A percentile compares a stretch with the other conserved stretches of the same genome.
These are phyloP conservation scores for Anastrepha obliqua DNA, from an alignment of 1,140 invertebrate genomes.

Conservation along the genomic window DNA sequence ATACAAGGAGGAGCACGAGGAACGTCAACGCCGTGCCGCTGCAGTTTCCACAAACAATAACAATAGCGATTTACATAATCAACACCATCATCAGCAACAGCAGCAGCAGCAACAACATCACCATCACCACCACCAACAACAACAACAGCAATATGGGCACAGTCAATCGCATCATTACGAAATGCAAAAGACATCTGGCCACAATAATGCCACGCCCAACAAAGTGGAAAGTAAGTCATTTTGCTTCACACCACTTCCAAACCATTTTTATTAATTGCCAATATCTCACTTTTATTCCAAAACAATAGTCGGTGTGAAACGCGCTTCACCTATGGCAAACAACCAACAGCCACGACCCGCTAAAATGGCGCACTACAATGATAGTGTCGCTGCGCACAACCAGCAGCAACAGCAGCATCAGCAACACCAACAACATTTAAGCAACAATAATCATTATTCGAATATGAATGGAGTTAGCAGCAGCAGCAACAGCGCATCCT, in stretches of 20 bases:
- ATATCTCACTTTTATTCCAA: background rate
- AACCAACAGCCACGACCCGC: constrained; percentile 68
- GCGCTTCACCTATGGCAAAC: constrained; percentile 67
- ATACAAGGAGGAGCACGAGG: constrained; percentile 78
- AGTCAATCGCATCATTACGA: constrained; percentile 46
- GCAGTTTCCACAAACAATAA: constrained; percentile 58
- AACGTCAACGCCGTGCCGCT: constrained; percentile 65
- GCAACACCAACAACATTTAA: constrained; percentile 63
- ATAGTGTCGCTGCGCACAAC: constrained; percentile 56
- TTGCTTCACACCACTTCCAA: background rate
- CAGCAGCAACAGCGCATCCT: constrained; percentile 42
- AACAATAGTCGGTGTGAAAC: constrained; percentile 67
- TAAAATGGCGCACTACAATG: constrained; percentile 67
- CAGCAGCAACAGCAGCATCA: constrained; percentile 51
- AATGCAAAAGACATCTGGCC: background rate
- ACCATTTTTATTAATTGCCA: background rate
- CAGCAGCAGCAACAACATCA: constrained; percentile 54
- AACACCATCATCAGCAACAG: constrained; percentile 57
- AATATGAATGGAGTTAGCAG: constrained; percentile 56
- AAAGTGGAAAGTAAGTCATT: constrained; percentile 70
- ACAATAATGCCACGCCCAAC: constrained; percentile 63
- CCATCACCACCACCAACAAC: constrained; percentile 14
- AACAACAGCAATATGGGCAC: constrained; percentile 21
- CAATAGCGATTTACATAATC: constrained; percentile 47
- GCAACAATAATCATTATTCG: constrained; percentile 50